Evolutionary conservation across 2,113 vertebrate genomes (phyloP), one percentile per base, ranked within the genome.

Genomic region (Scophthalmus maximus): DNA sequence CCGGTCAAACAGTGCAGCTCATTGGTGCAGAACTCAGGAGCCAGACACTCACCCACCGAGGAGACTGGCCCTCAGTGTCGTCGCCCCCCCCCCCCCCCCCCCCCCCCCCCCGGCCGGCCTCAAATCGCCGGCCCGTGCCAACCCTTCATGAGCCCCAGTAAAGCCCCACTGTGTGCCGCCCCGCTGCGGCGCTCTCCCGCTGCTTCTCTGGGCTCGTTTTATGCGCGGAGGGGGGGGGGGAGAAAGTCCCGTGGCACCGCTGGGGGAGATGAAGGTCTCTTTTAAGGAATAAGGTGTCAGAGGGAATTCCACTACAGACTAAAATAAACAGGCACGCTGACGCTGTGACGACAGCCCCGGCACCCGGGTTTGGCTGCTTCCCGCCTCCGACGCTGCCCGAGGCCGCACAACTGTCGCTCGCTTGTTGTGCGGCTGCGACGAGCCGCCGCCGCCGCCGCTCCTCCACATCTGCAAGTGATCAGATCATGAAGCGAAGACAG

Each of bases 21-120:
- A 82, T 79, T 89, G 84, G 88, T 78, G 44, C 27, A 65, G 55
- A 36, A 36, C 56, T 68, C 73, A 57, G 72, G 53, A 83, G 79
- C 82, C 82, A 91, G 85, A 90, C 85, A 80, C 84, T 85, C 83
- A 79, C 76, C 74, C 80, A 85, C 84, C 90, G 81, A 90, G 81
- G 78, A 79, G 81, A 79, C 68, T 73, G 14, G 32, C 32, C 32
- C 32, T 34, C 32, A 40, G 38, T 6, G n/a, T n/a, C n/a, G n/a
- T n/a, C n/a, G n/a, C n/a, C n/a, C n/a, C n/a, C n/a, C n/a, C n/a
- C n/a, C n/a, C 84, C 76, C 36, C 36, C 11, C 36, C 36, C 7
- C 6, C 11, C 6, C 11, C 29, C 68, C 83, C 75, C 78, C 12
- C 29, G 32, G 53, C 85, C 83, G 72, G 79, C 79, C 79, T 83